Percentiles rank a stretch among this genome's conserved stretches.
These are phyloP conservation scores for Paedocypris micromegethes DNA, from an alignment of 2,797 vertebrate genomes.

Conservation along the genomic window DNA sequence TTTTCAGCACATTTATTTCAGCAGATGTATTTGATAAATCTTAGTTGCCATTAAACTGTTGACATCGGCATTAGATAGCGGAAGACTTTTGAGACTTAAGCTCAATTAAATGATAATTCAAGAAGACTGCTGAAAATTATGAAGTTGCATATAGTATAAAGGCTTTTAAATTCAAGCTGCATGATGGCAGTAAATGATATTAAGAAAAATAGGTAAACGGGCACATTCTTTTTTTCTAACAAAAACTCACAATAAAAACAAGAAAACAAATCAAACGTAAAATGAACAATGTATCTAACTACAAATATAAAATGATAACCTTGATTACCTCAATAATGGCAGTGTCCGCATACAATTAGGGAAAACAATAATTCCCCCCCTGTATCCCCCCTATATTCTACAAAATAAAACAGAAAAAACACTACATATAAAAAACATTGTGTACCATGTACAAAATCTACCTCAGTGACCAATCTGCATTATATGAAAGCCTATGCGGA, in stretches of 20 bases:
- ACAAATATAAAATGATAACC: background rate
- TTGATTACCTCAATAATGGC: background rate
- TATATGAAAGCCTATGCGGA: slow-evolving; percentile 3
- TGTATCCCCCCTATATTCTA: too few relatives aligned
- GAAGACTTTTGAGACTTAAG: slow-evolving; percentile 2
- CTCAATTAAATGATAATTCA: slow-evolving; percentile 15
- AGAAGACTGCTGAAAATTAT: too few relatives aligned
- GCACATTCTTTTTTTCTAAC: too few relatives aligned
- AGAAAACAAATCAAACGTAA: too few relatives aligned
- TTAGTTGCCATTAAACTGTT: slow-evolving; percentile 30
- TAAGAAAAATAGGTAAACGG: too few relatives aligned
- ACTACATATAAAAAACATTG: background rate
- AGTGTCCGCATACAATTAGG: too few relatives aligned
- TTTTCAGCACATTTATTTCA: slow-evolving; percentile 51
- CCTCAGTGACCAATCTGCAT: slow-evolving; percentile 7
- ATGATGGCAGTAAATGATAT: too few relatives aligned
- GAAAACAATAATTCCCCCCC: too few relatives aligned
- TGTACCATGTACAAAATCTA: background rate
- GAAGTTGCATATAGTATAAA: too few relatives aligned
- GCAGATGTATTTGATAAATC: slow-evolving; percentile 50
- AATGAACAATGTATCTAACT: background rate
- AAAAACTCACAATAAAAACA: too few relatives aligned
- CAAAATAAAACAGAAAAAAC: background rate
- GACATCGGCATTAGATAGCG: slow-evolving; percentile 19
- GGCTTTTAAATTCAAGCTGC: too few relatives aligned